phyloP scores from a whole-genome alignment of 2,888 invertebrate species.

The Clivina fossor region DNA sequence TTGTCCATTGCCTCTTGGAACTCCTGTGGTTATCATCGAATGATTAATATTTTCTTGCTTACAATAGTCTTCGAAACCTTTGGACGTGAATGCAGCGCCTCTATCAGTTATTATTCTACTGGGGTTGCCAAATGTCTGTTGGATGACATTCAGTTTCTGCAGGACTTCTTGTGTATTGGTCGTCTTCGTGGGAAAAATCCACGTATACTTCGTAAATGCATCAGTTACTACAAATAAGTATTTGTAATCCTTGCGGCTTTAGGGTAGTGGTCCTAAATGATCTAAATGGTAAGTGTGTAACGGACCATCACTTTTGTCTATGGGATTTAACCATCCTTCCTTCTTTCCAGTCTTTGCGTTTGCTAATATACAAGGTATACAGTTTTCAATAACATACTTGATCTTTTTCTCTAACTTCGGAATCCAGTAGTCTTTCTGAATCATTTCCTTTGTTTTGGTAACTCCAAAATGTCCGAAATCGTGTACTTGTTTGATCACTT shows the following conservation, averaged over 20 bases:
- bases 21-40: background rate
- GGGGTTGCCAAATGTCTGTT: slow-evolving; percentile 18
- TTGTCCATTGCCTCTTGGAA: background rate
- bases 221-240: slow-evolving; percentile 13
- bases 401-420: slow-evolving; percentile 21
- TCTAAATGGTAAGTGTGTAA: slow-evolving; percentile 10
- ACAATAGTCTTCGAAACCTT: slow-evolving; percentile 11
- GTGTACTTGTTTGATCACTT: slow-evolving; percentile 15
- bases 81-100: slow-evolving; percentile 13
- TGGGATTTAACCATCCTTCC: slow-evolving; percentile 28
- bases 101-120: slow-evolving; percentile 12
- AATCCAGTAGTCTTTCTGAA: slow-evolving; percentile 22
- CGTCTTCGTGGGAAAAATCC: slow-evolving; percentile 15
- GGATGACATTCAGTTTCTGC: background rate
- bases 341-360: slow-evolving; percentile 6
- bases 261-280: slow-evolving; percentile 6
- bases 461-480: slow-evolving; percentile 20
- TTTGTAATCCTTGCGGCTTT: slow-evolving; percentile 5
- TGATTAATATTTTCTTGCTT: background rate
- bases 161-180: slow-evolving; percentile 14
- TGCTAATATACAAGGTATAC: slow-evolving; percentile 26
- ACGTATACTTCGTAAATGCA: slow-evolving; percentile 7
- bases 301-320: slow-evolving; percentile 5
- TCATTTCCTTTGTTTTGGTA: slow-evolving; percentile 20
- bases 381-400: slow-evolving; percentile 19